A percentile compares a stretch with the other conserved stretches of the same genome.
These are phyloP conservation scores for Nasonia vitripennis DNA, from an alignment of 1,140 invertebrate species.

Conservation along the genomic window DNA sequence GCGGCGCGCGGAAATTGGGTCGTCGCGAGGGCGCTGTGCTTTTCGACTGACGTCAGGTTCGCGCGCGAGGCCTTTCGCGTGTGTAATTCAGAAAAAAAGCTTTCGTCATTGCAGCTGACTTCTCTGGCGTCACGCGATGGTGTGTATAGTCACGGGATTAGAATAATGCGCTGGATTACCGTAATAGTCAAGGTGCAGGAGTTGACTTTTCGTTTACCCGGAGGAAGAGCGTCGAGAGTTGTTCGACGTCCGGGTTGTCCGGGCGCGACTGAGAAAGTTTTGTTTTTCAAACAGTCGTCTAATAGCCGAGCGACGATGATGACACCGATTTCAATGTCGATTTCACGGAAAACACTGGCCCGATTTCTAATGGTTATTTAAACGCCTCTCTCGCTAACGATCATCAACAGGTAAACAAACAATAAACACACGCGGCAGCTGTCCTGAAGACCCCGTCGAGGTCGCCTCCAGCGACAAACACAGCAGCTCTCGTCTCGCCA, in stretches of 20 bases:
- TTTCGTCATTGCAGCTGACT: slow-evolving; percentile 19
- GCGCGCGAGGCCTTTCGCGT: neutral
- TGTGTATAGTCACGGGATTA: neutral
- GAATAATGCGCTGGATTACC: neutral
- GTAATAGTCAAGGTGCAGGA: too few species aligned
- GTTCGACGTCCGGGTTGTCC: too few species aligned
- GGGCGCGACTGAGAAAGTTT: too few species aligned
- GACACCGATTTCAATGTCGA: neutral
- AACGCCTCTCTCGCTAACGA: neutral
- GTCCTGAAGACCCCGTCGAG: too few species aligned
- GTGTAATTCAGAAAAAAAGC: slow-evolving; percentile 33
- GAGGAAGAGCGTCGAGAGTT: too few species aligned
- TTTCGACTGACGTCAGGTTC: slow-evolving; percentile 27
- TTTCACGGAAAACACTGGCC: neutral
- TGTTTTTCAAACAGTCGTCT: too few species aligned
- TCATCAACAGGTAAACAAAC: neutral
- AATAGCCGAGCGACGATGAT: too few species aligned
- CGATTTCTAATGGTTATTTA: neutral
- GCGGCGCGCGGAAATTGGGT: slow-evolving; percentile 42
- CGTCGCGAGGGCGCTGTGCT: slow-evolving; percentile 30
- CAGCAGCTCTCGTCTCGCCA: neutral
- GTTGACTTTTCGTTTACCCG: too few species aligned
- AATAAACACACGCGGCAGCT: too few species aligned
- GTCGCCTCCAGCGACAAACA: too few species aligned
- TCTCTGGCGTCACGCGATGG: neutral